phyloP scores from a whole-genome alignment of 1,140 invertebrate genomes.

The Sycobia sp. region DNA sequence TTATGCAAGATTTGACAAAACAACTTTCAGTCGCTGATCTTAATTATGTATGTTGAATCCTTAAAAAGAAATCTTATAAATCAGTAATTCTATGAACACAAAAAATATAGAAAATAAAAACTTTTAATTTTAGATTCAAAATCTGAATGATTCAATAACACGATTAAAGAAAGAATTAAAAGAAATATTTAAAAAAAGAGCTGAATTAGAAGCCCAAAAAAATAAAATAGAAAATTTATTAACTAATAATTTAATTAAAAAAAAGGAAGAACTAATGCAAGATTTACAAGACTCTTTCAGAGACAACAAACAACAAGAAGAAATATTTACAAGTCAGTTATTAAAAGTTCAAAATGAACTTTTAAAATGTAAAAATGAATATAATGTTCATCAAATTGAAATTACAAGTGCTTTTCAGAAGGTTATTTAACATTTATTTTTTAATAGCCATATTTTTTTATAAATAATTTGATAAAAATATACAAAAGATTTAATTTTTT shows the following conservation, averaged over 20 bases:
- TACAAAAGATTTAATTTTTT: slow-evolving; percentile 33
- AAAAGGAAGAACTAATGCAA: slow-evolving; percentile 88
- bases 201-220: slow-evolving; percentile 95
- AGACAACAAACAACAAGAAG: slow-evolving; percentile 86
- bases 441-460: too few species aligned
- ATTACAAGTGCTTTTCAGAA: slow-evolving; percentile 80
- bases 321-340: slow-evolving; percentile 83
- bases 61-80: too few species aligned
- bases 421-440: too few species aligned
- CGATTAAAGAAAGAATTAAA: slow-evolving; percentile 93
- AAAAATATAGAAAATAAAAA: neutral
- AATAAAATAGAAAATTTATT: slow-evolving; percentile 97
- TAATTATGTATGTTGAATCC: slow-evolving; percentile 64
- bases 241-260: slow-evolving; percentile 91
- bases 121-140: slow-evolving; percentile 72
- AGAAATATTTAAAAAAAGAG: slow-evolving; percentile 91
- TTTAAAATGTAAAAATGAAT: slow-evolving; percentile 79
- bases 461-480: slow-evolving; percentile 31
- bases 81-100: too few species aligned
- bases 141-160: slow-evolving; percentile 93
- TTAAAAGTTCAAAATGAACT: slow-evolving; percentile 80
- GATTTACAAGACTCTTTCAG: slow-evolving; percentile 94
- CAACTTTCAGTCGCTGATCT: slow-evolving; percentile 80
- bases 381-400: slow-evolving; percentile 80
- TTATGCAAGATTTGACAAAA: slow-evolving; percentile 86